Base-by-base conservation (phyloP, 2,113 vertebrate genomes). In the Oreotrochilus melanogaster region DNA sequence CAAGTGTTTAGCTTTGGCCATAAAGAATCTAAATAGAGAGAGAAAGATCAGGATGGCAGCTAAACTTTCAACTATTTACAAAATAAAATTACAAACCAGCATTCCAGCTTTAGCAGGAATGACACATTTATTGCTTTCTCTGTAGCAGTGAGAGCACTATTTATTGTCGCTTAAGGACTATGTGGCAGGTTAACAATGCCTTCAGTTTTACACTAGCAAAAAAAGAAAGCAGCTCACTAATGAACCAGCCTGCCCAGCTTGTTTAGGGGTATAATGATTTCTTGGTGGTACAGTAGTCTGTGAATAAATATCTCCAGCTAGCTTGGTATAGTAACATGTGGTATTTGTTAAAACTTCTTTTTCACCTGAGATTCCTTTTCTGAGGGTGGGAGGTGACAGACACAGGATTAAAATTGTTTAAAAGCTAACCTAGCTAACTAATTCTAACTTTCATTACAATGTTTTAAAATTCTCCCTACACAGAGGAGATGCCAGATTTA, bases 131-230 rank as follows among this genome's bases (percentile, higher is more conserved):
- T 76, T 93, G 95, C 92, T 93, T 91, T 86, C 67, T 83, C 64
- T 78, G 80, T 88, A 96, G 90, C 87, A 85, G 27, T 25, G 50
- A 96, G 88, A 96, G 70, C 82, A 66, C 89, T 93, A 93, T 96
- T 97, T 97, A 92, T 90, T 95, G 91, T 95, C 95, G 95, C 89
- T 94, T 91, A 96, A 95, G 93, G 94, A 88, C 86, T 70, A 89
- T 14, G 81, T 65, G 93, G 94, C 85, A 95, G 92, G 92, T 95
- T 94, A 96, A 94, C 78, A 93, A 91, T 86, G 81, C 42, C 78
- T 97, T 94, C 62, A 85, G 94, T 95, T 96, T 93, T 72, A 96
- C 75, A 18, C 89, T 33, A 88, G 81, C 83, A 78, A 80, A 93
- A 93, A 88, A 92, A 91, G 70, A 86, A 82, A 78, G 88, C 28